These are phyloP conservation scores for Pandemis heparana DNA, from an alignment of 2,888 invertebrate species.

Conservation along the genomic window DNA sequence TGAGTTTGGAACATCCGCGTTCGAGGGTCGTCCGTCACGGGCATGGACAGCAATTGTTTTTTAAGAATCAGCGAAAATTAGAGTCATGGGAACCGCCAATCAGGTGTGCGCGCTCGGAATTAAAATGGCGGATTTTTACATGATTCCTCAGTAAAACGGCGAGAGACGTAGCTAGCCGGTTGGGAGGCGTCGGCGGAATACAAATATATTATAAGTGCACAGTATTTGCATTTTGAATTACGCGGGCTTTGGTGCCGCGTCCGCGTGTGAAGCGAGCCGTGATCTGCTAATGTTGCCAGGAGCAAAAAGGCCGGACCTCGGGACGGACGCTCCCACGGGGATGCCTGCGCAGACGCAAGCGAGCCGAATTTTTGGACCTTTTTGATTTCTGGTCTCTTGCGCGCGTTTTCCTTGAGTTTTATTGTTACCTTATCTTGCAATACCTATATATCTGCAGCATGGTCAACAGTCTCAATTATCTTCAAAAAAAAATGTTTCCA, in stretches of 20 bases:
- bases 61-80: conserved; percentile 80
- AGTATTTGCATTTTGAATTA: conserved; percentile 85
- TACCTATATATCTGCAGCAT: not conserved
- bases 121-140: conserved; percentile 82
- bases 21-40: conserved; percentile 35
- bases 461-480: no score
- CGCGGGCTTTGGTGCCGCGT: conserved; percentile 66
- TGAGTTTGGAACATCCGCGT: conserved; percentile 41
- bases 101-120: conserved; percentile 76
- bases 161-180: conserved; percentile 72
- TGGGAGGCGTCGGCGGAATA: conserved; percentile 75
- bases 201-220: conserved; percentile 81
- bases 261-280: conserved; percentile 48
- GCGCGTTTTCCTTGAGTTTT: conserved; percentile 23
- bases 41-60: conserved; percentile 52
- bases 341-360: conserved; percentile 34
- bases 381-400: conserved; percentile 33
- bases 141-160: conserved; percentile 82
- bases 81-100: conserved; percentile 83
- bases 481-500: no score
- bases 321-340: conserved; percentile 33
- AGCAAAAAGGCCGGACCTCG: conserved; percentile 21
- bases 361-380: conserved; percentile 33
- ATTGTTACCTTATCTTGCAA: not conserved
- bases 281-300: conserved; percentile 14